A percentile compares a stretch with the other conserved stretches of the same genome.
phyloP scores from a whole-genome alignment of 2,113 vertebrate genomes.

The Garra rufa region DNA sequence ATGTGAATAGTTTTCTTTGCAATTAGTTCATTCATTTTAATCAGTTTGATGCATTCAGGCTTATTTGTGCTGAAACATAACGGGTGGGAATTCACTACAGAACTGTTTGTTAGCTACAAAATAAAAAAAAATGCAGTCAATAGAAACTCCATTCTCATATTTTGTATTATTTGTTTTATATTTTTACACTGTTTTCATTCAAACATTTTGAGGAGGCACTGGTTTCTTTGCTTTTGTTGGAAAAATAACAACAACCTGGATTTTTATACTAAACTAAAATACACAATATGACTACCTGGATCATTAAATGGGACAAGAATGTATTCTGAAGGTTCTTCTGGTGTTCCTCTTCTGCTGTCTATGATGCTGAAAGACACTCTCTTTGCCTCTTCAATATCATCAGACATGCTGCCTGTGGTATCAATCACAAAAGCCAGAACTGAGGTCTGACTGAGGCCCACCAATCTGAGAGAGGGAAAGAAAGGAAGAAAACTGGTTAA shows the following conservation, averaged over 20 bases:
- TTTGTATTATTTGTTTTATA: background rate
- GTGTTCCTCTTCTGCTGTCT: constrained; percentile 1
- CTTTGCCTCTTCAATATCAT: constrained; percentile 16
- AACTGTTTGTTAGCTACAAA: background rate
- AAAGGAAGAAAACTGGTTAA: background rate
- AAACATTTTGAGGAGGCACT: background rate
- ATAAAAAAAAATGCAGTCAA: background rate
- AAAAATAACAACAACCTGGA: background rate
- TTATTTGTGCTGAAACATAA: background rate
- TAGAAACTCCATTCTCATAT: background rate
- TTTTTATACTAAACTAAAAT: background rate
- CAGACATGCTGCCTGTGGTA: constrained; percentile 68
- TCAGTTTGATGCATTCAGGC: background rate
- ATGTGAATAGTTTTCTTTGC: background rate
- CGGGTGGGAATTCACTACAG: background rate
- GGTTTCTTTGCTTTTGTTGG: background rate
- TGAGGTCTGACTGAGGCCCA: constrained; percentile 9
- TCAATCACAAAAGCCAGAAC: constrained; percentile 67
- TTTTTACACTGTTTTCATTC: background rate
- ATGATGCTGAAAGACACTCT: background rate
- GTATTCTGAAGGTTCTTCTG: constrained; percentile 25
- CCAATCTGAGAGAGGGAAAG: constrained; percentile 47
- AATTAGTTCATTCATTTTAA: too few relatives aligned
- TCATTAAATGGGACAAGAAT: constrained; percentile 36
- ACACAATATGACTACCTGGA: background rate